Base-by-base conservation (phyloP, 2,797 vertebrate genomes). In the Mormyrops boulengeri region DNA sequence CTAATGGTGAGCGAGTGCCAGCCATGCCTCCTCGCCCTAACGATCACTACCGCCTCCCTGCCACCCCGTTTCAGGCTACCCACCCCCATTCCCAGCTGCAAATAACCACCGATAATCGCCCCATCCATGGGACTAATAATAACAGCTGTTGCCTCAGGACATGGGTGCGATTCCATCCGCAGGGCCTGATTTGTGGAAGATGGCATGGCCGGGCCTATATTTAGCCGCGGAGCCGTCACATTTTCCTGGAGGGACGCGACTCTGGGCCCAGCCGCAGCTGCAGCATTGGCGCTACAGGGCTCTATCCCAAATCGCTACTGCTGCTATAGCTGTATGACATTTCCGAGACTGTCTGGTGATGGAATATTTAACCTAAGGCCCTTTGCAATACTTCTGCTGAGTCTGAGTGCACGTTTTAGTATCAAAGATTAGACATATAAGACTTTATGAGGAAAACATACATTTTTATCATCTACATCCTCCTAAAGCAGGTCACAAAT, bases 1-100 rank as follows among this genome's bases (percentile, higher is more conserved):
- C 96, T 99, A 92, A 99, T 99, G 98, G 99, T 99, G 94, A 98
- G 98, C 94, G 94, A 95, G 94, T 94, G 94, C 94, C 94, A 7
- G 88, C 41, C 73, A 14, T 1, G 34, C 26, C 26, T 38, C 12
- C 12, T 5, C 82, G 47, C 19, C 69, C 88, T 86, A 22, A 57
- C 30, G 12, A 41, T 41, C 77, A 73, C 90, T 55, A 3, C 50
- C 52, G 88, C 73, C 77, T 90, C 60, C 77, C 22, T 2, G 89
- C 66, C 88, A 89, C 85, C 90, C 57, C 49, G 9, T 62, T 89
- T 55, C 73, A 90, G 86, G 91, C 92, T 91, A 92, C 87, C 88
- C 82, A 86, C 62, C 88, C 53, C 53, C 73, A 90, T 90, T 90
- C 90, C 92, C 52, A 41, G 91, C 90, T 88, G 38, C 87, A 82